phyloP scores from a whole-genome alignment of 1,140 invertebrate species.

The Andricus grossulariae region DNA sequence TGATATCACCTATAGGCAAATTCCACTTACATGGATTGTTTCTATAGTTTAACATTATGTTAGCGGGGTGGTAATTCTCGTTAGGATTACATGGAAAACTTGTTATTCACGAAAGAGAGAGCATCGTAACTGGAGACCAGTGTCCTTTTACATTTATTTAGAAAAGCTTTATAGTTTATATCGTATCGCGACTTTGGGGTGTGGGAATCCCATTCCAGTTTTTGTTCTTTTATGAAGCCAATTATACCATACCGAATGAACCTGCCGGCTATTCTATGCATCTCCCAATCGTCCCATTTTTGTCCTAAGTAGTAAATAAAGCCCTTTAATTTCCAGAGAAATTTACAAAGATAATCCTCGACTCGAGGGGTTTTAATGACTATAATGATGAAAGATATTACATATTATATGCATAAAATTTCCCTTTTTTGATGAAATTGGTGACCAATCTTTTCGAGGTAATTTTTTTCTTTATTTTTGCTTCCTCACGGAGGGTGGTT shows the following conservation, averaged over 20 bases:
- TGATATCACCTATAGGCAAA: no score
- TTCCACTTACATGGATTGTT: no score
- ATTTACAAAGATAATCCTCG: neutral
- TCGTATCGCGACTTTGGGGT: constrained; percentile 1
- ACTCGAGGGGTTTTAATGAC: no score
- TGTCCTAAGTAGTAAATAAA: constrained; percentile 5
- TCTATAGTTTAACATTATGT: constrained; percentile 26
- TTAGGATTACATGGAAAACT: constrained; percentile 47
- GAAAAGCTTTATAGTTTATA: constrained; percentile 4
- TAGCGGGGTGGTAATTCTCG: constrained; percentile 48
- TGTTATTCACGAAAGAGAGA: constrained; percentile 37
- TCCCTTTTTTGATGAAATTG: neutral
- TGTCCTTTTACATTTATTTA: constrained; percentile 30
- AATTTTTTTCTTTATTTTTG: neutral
- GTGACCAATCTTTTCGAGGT: neutral
- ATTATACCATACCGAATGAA: constrained; percentile 17
- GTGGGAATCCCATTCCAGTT: neutral
- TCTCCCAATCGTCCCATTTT: constrained; percentile 16
- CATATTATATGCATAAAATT: neutral
- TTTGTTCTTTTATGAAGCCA: constrained; percentile 20
- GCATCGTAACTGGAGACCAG: constrained; percentile 38
- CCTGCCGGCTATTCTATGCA: constrained; percentile 13
- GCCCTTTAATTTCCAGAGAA: constrained; percentile 5
- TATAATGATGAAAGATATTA: no score
- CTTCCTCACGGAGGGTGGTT: no score